Percentiles rank a stretch among this genome's conserved stretches.
phyloP scores from a whole-genome alignment of 2,888 invertebrate species.

The Pandemis corylana region DNA sequence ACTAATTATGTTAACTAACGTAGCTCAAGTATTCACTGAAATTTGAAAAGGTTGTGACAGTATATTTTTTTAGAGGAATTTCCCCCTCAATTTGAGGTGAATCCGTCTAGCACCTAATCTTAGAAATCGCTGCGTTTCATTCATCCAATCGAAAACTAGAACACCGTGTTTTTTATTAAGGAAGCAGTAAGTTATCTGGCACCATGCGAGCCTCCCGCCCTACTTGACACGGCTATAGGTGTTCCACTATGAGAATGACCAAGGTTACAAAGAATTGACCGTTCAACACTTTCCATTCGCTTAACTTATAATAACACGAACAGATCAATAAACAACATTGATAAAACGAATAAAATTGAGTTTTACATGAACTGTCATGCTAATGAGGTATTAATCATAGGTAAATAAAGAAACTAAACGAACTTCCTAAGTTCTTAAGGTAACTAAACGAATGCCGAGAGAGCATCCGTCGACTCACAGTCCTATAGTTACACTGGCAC shows the following conservation, averaged over 20 bases:
- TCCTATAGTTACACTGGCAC: slow-evolving; percentile 77
- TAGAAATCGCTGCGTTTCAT: too few species aligned
- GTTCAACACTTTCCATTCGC: slow-evolving; percentile 6
- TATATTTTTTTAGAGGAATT: too few species aligned
- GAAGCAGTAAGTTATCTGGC: neutral
- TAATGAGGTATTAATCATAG: slow-evolving; percentile 78
- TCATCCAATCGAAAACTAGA: too few species aligned
- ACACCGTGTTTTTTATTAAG: too few species aligned
- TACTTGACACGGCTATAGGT: neutral
- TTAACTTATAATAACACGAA: slow-evolving; percentile 24
- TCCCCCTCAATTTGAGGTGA: too few species aligned
- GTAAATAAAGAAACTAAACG: slow-evolving; percentile 63
- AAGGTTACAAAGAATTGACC: neutral
- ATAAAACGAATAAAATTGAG: slow-evolving; percentile 47
- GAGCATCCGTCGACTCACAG: slow-evolving; percentile 75
- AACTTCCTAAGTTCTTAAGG: slow-evolving; percentile 82
- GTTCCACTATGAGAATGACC: neutral
- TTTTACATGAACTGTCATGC: slow-evolving; percentile 74
- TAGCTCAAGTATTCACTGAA: too few species aligned
- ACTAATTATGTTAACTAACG: too few species aligned
- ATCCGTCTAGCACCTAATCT: too few species aligned
- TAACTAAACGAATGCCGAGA: slow-evolving; percentile 79
- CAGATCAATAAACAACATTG: slow-evolving; percentile 39
- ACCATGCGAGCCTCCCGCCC: neutral
- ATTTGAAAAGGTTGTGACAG: too few species aligned